Base-by-base conservation (phyloP, 2,113 vertebrate species). In the Coregonus clupeaformis region DNA sequence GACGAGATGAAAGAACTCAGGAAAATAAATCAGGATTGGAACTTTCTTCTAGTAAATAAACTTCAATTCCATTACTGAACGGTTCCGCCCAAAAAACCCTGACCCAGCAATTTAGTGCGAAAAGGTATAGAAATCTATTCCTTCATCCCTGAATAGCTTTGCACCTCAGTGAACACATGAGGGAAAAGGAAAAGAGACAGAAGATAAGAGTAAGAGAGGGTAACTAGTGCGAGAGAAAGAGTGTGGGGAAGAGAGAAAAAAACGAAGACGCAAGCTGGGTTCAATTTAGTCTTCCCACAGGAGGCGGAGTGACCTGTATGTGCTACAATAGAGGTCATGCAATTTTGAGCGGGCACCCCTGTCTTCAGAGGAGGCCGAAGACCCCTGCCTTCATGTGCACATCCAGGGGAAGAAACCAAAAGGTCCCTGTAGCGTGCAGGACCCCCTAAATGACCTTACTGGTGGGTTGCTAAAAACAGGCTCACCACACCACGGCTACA, bases 231-330 rank as follows among this genome's bases (percentile, higher is more conserved):
- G 57, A 60, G 57, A 24, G 57, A 60, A 16, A 60, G 57, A 60
- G 57, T 16, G 20, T 16, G 57, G 16, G 57, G 16, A 9, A 11
- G 57, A 45, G 36, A 77, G 68, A 81, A 81, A 86, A 90, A 90
- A 91, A 91, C 81, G 85, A 92, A 94, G 90, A 90, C 90, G 86
- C 90, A 93, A 92, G 91, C 91, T 91, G 91, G 85, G 92, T 93
- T 94, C 91, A 92, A 91, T 93, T 92, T 93, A 91, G 85, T 80
- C 83, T 89, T 91, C 91, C 91, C 90, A 92, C 84, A 91, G 91
- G 90, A 91, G 90, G 88, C 87, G 84, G 85, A 86, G 91, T 92
- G 92, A 92, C 91, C 91, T 90, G 90, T 88, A 87, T 91, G 84
- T 82, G 84, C 91, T 90, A 89, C 87, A 91, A 91, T 89, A 90